Conservation (phyloP, 2,113 vertebrate species). For the Ia io region DNA sequence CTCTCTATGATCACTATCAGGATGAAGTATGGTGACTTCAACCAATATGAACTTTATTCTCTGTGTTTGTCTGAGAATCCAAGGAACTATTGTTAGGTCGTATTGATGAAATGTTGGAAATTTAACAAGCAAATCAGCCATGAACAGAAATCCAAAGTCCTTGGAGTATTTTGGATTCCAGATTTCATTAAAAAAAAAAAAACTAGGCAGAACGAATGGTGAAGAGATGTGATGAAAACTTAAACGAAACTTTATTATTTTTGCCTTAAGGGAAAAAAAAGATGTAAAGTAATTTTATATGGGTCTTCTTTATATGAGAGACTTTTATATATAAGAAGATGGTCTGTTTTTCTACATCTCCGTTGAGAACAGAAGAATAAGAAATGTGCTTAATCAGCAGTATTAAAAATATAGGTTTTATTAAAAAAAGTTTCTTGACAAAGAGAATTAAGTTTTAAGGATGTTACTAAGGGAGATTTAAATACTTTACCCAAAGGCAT, state of each 20-base stretch:
- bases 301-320: slow-evolving; percentile 27
- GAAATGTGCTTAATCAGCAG: slow-evolving; percentile 31
- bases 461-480: not conserved
- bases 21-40: not conserved
- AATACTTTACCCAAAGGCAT: slow-evolving; percentile 13
- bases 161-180: not conserved
- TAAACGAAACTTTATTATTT: slow-evolving; percentile 29
- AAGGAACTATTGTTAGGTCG: not conserved
- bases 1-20: not conserved
- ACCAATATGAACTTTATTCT: not conserved
- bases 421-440: slow-evolving; percentile 48
- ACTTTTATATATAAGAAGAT: slow-evolving; percentile 1
- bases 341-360: not conserved
- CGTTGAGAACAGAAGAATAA: not conserved
- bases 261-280: slow-evolving; percentile 18
- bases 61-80: not conserved
- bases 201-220: not conserved
- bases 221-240: slow-evolving; percentile 8
- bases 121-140: not conserved
- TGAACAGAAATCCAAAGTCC: not conserved
- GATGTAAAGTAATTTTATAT: slow-evolving; percentile 22
- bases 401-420: slow-evolving; percentile 46
- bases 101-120: not conserved
- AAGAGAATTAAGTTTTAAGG: slow-evolving; percentile 35
- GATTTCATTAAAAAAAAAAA: not conserved